Percentiles rank a stretch among this genome's conserved stretches.
Evolutionary conservation across 2,797 vertebrate species (phyloP).

Genomic region (Xenopus petersii): DNA sequence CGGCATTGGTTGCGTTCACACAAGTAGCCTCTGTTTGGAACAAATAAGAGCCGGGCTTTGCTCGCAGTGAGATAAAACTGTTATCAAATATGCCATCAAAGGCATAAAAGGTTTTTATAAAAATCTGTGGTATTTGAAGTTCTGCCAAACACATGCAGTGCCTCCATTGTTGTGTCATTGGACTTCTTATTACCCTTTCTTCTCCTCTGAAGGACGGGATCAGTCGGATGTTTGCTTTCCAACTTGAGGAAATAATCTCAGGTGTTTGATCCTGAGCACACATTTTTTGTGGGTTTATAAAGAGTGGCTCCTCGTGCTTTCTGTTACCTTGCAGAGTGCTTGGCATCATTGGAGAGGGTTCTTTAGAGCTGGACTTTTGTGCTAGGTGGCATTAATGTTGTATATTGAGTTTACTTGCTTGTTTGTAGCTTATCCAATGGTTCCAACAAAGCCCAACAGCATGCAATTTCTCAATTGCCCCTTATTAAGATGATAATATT

Average conservation of each 20-base stretch:
- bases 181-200: constrained; percentile 3
- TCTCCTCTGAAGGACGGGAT: constrained; percentile 52
- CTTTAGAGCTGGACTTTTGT: too few species aligned
- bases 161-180: constrained; percentile 55
- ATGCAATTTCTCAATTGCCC: too few species aligned
- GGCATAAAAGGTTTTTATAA: constrained; percentile 59
- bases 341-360: not conserved
- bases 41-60: constrained; percentile 40
- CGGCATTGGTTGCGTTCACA: constrained; percentile 53
- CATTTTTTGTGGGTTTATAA: constrained; percentile 15
- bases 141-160: constrained; percentile 52
- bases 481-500: too few species aligned
- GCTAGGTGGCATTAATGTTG: too few species aligned
- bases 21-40: constrained; percentile 58
- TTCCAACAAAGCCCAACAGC: too few species aligned
- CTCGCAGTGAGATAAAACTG: constrained; percentile 60
- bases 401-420: too few species aligned
- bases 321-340: not conserved
- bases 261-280: constrained; percentile 40
- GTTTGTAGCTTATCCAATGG: too few species aligned
- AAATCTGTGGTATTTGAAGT: constrained; percentile 59
- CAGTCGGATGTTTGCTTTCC: constrained; percentile 36
- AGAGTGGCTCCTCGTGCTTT: constrained; percentile 3
- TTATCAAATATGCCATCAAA: constrained; percentile 65
- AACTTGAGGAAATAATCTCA: constrained; percentile 21